Evolutionary conservation across 2,888 invertebrate genomes (phyloP).

Genomic region (Geophilus truncorum): DNA sequence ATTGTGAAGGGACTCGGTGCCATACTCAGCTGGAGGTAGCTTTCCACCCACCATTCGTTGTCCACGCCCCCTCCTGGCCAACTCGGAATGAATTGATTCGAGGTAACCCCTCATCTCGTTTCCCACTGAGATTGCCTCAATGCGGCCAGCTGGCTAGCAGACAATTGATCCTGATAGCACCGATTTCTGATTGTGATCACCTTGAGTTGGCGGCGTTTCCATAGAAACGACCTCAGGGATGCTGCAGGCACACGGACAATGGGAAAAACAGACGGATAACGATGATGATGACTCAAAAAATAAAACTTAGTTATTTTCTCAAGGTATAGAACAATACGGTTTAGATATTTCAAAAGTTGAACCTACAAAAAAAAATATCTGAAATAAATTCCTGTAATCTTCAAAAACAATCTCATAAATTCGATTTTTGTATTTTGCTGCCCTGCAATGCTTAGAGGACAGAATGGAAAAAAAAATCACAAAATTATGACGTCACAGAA

Average conservation of each 20-base stretch:
- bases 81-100: background rate
- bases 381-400: too few species aligned
- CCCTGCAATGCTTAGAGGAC: too few species aligned
- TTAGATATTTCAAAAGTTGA: too few species aligned
- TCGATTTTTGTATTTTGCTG: too few species aligned
- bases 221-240: conserved; percentile 18
- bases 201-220: conserved; percentile 15
- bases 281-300: too few species aligned
- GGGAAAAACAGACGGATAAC: background rate
- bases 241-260: background rate
- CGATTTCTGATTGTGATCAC: conserved; percentile 30
- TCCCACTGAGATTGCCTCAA: conserved; percentile 22
- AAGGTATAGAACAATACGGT: too few species aligned
- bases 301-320: too few species aligned
- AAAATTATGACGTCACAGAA: too few species aligned
- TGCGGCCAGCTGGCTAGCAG: conserved; percentile 8
- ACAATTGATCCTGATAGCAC: conserved; percentile 27
- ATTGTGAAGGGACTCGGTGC: conserved; percentile 6
- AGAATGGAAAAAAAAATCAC: too few species aligned
- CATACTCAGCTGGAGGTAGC: conserved; percentile 17
- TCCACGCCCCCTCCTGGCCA: conserved; percentile 9
- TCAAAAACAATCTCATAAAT: too few species aligned
- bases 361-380: too few species aligned
- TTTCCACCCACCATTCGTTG: background rate
- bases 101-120: background rate